Base-by-base conservation (phyloP, 2,888 invertebrate species). In the Disparrhopalites patrizii region DNA sequence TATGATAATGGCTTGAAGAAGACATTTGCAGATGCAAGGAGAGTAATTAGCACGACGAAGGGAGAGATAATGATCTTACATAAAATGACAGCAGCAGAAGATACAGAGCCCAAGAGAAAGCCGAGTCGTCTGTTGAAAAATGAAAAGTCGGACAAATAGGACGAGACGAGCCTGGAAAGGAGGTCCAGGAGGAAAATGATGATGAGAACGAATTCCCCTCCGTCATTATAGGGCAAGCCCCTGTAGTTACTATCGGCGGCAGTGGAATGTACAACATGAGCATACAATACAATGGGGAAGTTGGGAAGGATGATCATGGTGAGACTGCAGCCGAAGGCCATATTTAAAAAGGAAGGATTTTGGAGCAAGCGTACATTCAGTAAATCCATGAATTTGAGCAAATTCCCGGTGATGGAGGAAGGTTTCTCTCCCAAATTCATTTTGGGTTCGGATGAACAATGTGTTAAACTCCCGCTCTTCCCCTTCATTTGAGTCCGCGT, bases 91-190 rank as follows among this genome's bases (percentile, higher is more conserved):
- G 68, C 18, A 2, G 70, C 67, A 10, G 43, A 60, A 25, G 23
- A 62, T 23, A 66, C 25, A 20, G 68, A 63, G 18, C 52, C 68
- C 28, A 65, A 23, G 13, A 69, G 60, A 43, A 74, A 74, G 28
- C 61, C 67, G 7, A 64, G 38, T 20, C 70, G 51, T 40, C 67
- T 58, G 30, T 66, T 68, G 31, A 72, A 47, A 30, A 65, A 61
- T 8, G 55, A 28, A n/a, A 66, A 58, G 47, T 74, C 74, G 1
- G 74, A 71, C 28, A 72, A 23, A 55, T 71, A 74, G 1, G 71
- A 69, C 23, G 72, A 31, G 8, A 69, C 5, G 7, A 74, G 66
- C 23, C 72, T 65, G 33, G 72, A 63, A n/a, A 71, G 62, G 52
- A 70, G 50, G 67, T 74, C 74, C n/a, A 47, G n/a, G 57, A 61